phyloP scores from a whole-genome alignment of 2,888 invertebrate genomes.

The Eulithis testata region DNA sequence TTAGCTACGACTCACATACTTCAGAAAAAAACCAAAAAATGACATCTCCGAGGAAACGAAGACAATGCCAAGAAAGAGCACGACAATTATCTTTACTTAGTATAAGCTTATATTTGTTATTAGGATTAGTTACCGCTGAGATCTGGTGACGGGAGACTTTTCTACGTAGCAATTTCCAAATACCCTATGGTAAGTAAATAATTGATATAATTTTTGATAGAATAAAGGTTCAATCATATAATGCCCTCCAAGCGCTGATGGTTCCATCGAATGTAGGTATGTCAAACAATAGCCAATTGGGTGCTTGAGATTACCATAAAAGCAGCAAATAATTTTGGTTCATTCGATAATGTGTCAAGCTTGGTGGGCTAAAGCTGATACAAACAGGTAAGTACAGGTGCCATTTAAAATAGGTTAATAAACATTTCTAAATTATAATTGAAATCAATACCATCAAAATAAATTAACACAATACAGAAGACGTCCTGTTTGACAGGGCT shows the following conservation, averaged over 20 bases:
- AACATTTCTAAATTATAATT: no score
- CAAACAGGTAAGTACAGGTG: neutral
- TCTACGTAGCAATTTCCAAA: constrained; percentile 15
- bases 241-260: constrained; percentile 26
- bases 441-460: no score
- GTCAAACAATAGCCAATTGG: constrained; percentile 17
- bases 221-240: neutral
- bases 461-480: no score
- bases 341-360: constrained; percentile 23
- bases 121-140: constrained; percentile 16
- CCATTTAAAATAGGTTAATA: no score
- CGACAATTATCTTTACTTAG: neutral
- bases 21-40: constrained; percentile 11
- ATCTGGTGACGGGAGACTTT: constrained; percentile 13
- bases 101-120: constrained; percentile 16
- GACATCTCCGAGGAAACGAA: constrained; percentile 7
- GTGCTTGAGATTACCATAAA: neutral
- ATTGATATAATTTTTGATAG: constrained; percentile 1
- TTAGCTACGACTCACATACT: constrained; percentile 10
- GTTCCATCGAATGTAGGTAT: constrained; percentile 14
- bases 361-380: constrained; percentile 22
- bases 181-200: constrained; percentile 20
- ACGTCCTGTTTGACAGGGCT: no score
- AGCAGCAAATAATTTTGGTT: constrained; percentile 14
- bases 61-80: constrained; percentile 12